Base-by-base conservation (phyloP, 2,113 vertebrate genomes). In the Prietella phreatophila region DNA sequence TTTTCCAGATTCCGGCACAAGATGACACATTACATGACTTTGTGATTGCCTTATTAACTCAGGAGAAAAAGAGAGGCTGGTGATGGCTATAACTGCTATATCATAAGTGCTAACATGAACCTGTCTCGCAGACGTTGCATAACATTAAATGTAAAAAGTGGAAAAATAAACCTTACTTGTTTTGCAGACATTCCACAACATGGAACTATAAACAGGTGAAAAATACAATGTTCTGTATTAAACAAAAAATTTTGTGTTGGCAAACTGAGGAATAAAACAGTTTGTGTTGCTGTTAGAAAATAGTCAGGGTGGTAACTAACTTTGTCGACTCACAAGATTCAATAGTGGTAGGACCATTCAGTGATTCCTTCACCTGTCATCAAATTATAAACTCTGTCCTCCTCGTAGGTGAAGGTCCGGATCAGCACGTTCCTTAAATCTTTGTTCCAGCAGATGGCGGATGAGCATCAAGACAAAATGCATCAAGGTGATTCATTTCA, bases 381-480 rank as follows among this genome's bases (percentile, higher is more conserved):
- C 33, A 75, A 13, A 36, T 79, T 33, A 50, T 17, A 85, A 60
- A 20, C 10, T 53, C 47, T 60, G 5, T 67, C 39, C 15, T 80
- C 6, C 58, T 65, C 42, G 53, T 47, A 99, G 98, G 96, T 99
- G 76, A 97, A 95, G 91, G 88, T 93, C 87, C 96, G 97, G 20
- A 96, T 95, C 8, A 95, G 91, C 92, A 91, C 92, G 36, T 99
- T 99, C 90, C 94, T 97, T 91, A 93, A 96, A 85, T 95, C 94
- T 92, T 93, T 97, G 81, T 96, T 97, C 84, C 94, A 90, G 36
- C 92, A 94, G 15, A 93, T 96, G 61, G 86, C 94, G 79, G 88
- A 88, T 0, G 75, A 94, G 30, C 94, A 94, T 87, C 91, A 89
- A 90, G 30, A 53, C 0, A 91, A 75, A 88, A 92, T 93, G 88